A percentile compares a stretch with the other conserved stretches of the same genome.
These are phyloP conservation scores for Antennarius maculatus DNA, from an alignment of 2,797 vertebrate species.

Conservation along the genomic window DNA sequence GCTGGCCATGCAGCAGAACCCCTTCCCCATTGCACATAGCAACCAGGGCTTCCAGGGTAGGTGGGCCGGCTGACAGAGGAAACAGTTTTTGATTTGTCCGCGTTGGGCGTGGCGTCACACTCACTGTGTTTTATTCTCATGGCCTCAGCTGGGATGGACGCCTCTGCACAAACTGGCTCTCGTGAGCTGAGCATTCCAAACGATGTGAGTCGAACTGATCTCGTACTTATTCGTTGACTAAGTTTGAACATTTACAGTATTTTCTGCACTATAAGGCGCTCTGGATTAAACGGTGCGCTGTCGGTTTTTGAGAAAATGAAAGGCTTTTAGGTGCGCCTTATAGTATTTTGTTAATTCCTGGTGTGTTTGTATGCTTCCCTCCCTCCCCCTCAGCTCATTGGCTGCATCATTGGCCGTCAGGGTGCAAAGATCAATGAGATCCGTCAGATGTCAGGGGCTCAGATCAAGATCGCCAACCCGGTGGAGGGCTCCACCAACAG, in stretches of 20 bases:
- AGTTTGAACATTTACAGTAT: background rate
- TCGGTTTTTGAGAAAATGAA: too few relatives aligned
- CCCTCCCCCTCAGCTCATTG: conserved; percentile 84
- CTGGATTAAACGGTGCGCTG: too few relatives aligned
- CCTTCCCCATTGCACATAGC: conserved; percentile 91
- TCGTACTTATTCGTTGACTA: background rate
- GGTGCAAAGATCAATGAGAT: conserved; percentile 98
- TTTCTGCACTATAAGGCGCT: background rate
- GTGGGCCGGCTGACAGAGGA: conserved; percentile 38
- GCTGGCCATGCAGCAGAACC: conserved; percentile 97
- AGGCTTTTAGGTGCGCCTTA: too few relatives aligned
- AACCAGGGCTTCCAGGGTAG: conserved; percentile 92
- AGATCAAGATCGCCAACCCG: conserved; percentile 97
- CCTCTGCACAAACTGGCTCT: conserved; percentile 94
- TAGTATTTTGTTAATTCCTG: background rate
- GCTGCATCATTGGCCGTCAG: conserved; percentile 96
- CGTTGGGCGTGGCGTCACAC: conserved; percentile 14
- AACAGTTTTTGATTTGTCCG: conserved; percentile 31
- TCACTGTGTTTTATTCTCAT: conserved; percentile 41
- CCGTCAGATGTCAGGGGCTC: conserved; percentile 96
- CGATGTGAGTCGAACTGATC: conserved; percentile 84
- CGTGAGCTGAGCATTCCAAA: conserved; percentile 99
- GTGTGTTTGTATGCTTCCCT: background rate
- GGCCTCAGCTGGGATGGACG: conserved; percentile 91
- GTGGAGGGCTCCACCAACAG: conserved; percentile 94